Evolutionary conservation across 2,888 invertebrate genomes (phyloP).

Genomic region (Agrochola macilenta): DNA sequence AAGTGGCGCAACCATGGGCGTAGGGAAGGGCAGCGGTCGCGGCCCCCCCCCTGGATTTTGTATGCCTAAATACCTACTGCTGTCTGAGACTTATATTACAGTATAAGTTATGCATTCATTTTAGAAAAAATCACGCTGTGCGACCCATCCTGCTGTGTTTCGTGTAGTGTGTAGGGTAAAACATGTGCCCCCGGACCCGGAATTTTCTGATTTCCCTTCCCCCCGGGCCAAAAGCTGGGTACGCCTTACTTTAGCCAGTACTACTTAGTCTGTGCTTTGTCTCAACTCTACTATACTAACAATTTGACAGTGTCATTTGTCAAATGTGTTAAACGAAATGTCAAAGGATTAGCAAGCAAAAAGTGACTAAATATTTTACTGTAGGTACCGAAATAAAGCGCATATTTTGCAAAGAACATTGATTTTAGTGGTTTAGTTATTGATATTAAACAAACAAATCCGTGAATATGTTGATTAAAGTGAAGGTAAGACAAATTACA

Average conservation of each 20-base stretch:
- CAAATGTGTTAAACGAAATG: slow-evolving; percentile 22
- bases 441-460: slow-evolving; percentile 48
- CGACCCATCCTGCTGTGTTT: too few relatives aligned
- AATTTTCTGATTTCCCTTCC: too few relatives aligned
- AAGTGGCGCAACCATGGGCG: too few relatives aligned
- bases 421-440: slow-evolving; percentile 49
- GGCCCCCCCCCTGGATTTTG: too few relatives aligned
- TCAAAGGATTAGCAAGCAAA: slow-evolving; percentile 55
- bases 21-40: too few relatives aligned
- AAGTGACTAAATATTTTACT: slow-evolving; percentile 40
- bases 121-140: too few relatives aligned
- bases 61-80: too few relatives aligned
- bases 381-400: slow-evolving; percentile 39
- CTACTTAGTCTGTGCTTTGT: not conserved
- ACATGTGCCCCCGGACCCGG: too few relatives aligned
- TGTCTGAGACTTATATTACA: too few relatives aligned
- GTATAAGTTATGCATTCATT: too few relatives aligned
- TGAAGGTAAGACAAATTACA: slow-evolving; percentile 91
- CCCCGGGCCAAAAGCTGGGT: too few relatives aligned
- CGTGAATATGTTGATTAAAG: slow-evolving; percentile 94
- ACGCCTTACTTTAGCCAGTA: not conserved
- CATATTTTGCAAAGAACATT: slow-evolving; percentile 42
- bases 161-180: too few relatives aligned
- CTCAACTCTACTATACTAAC: not conserved
- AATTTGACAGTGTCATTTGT: slow-evolving; percentile 17